Evolutionary conservation across 2,888 invertebrate species (phyloP).

Genomic region (Phoenoteleia sp.): DNA sequence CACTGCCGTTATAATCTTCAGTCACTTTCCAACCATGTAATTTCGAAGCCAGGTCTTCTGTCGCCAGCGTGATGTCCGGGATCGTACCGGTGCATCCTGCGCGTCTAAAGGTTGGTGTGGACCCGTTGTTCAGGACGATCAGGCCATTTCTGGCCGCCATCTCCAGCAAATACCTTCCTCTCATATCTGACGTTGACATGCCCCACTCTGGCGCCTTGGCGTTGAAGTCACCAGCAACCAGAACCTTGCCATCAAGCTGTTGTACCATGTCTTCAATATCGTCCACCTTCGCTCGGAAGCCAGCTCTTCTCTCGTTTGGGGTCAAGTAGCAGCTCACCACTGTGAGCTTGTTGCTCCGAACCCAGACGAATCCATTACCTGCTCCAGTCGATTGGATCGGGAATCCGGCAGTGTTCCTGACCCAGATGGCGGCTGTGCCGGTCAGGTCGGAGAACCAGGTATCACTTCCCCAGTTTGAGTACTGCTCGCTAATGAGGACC

Average conservation of each 20-base stretch:
- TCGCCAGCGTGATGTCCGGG: constrained; percentile 52
- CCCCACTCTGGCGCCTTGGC: constrained; percentile 72
- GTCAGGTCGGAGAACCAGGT: constrained; percentile 53
- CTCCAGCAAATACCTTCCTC: constrained; percentile 69
- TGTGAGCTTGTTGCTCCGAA: constrained; percentile 3
- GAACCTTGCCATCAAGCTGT: constrained; percentile 17
- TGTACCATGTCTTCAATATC: constrained; percentile 12
- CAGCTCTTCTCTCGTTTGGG: constrained; percentile 38
- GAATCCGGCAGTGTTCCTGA: constrained; percentile 2
- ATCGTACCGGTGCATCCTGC: constrained; percentile 51
- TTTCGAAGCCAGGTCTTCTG: constrained; percentile 12
- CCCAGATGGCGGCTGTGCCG: constrained; percentile 69
- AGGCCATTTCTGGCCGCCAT: constrained; percentile 71
- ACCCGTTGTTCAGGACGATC: constrained; percentile 61
- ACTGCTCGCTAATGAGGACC: constrained; percentile 72
- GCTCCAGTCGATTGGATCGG: background rate
- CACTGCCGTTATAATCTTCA: background rate
- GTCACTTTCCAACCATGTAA: background rate
- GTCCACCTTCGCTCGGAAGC: constrained; percentile 11
- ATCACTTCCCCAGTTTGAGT: constrained; percentile 12
- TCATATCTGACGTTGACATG: constrained; percentile 62
- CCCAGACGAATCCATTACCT: constrained; percentile 65
- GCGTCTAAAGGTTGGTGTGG: constrained; percentile 54
- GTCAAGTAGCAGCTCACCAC: constrained; percentile 54
- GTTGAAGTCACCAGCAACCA: constrained; percentile 59